phyloP scores from a whole-genome alignment of 2,797 vertebrate genomes.

The Tarsius wallacei region DNA sequence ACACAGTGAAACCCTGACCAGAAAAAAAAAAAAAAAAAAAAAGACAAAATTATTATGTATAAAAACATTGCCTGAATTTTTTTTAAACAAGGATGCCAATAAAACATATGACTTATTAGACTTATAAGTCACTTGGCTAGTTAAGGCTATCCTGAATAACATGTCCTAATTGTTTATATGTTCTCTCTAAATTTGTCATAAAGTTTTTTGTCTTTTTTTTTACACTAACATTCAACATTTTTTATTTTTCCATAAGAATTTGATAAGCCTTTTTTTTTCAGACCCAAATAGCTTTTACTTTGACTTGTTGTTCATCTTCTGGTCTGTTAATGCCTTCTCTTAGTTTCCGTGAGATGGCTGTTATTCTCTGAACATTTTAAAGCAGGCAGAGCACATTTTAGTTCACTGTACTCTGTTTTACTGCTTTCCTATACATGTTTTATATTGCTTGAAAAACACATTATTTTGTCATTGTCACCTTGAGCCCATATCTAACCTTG shows the following conservation, averaged over 20 bases:
- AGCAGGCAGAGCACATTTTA: slow-evolving; percentile 32
- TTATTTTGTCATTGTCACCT: slow-evolving; percentile 43
- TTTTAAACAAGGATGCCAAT: not conserved
- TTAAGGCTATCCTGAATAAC: not conserved
- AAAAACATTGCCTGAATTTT: not conserved
- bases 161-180: not conserved
- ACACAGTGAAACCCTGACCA: too few relatives aligned
- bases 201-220: slow-evolving; percentile 13
- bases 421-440: slow-evolving; percentile 27
- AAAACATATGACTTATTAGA: not conserved
- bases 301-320: slow-evolving; percentile 61
- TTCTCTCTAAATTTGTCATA: not conserved
- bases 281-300: not conserved
- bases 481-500: not conserved
- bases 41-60: not conserved
- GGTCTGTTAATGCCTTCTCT: not conserved
- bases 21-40: too few relatives aligned
- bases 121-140: not conserved
- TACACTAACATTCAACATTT: slow-evolving; percentile 26
- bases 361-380: slow-evolving; percentile 57
- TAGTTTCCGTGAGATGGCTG: slow-evolving; percentile 16
- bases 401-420: slow-evolving; percentile 25
- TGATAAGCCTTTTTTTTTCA: not conserved
- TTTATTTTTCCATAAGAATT: slow-evolving; percentile 4
- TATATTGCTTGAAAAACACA: not conserved